Base-by-base conservation (phyloP, 2,888 invertebrate genomes). In the Nyleta sp. region DNA sequence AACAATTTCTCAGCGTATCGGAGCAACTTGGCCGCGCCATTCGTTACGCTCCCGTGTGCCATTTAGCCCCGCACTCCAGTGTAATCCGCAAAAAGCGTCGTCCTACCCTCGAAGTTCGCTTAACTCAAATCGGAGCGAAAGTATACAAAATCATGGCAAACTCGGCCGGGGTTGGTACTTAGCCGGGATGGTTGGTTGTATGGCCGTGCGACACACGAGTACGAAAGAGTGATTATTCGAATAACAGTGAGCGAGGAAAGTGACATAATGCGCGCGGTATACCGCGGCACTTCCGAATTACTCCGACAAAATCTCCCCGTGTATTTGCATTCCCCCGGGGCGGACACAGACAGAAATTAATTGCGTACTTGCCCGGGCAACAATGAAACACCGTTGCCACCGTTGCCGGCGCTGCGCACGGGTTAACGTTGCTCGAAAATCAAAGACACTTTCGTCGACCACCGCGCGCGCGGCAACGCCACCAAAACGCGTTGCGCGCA, bases 201-300 rank as follows among this genome's bases (percentile, higher is more conserved):
- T 13, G 60, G 46, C 20, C 33, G 62, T 28, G 28, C 28, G 55
- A 53, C 60, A 42, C 31, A 55, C 50, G 31, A 62, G 52, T 11
- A 60, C 80, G 82, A 81, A 82, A 80, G 81, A 83, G 81, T 83
- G 83, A 80, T 68, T 67, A 48, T 67, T 55, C 71, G 50, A 53
- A 67, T 50, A 71, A 73, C 67, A 68, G 78, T 18, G 78, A 78
- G 64, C 76, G 82, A 80, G 84, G 83, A 84, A 85, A 83, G 86
- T 83, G 83, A 84, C 86, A 87, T 88, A 87, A 88, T 86, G 87
- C 84, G 84, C 83, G 87, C 82, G 87, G 87, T 87, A 85, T 81
- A 87, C 88, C 88, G 83, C 87, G 84, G 84, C 85, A 88, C 85
- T 89, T 88, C 84, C 85, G 85, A 88, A 89, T 89, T 87, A 87